phyloP scores from a whole-genome alignment of 2,113 vertebrate species.

The Vimba vimba region DNA sequence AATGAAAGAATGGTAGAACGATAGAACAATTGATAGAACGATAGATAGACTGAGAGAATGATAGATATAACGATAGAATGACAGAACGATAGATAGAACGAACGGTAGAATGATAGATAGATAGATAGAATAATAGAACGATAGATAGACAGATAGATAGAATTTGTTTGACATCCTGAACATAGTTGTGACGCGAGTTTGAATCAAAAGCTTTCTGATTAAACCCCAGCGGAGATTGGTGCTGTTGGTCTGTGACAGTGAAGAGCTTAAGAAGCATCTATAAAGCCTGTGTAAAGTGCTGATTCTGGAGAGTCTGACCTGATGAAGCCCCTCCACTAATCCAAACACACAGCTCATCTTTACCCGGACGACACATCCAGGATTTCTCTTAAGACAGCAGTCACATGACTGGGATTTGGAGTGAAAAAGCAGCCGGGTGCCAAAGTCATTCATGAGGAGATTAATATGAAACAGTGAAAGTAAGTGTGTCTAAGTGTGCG shows the following conservation, averaged over 20 bases:
- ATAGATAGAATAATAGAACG: not conserved
- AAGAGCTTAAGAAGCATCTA: not conserved
- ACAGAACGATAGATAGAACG: not conserved
- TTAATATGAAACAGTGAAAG: conserved; percentile 40
- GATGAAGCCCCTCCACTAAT: conserved; percentile 53
- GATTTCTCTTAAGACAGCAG: conserved; percentile 45
- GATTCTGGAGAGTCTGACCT: conserved; percentile 52
- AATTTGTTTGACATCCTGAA: not conserved
- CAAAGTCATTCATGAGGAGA: conserved; percentile 50
- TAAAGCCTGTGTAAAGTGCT: conserved; percentile 38
- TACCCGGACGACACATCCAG: conserved; percentile 29
- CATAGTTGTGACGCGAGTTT: not conserved
- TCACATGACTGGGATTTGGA: conserved; percentile 49
- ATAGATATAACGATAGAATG: not conserved
- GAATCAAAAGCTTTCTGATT: not conserved
- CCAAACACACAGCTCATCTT: conserved; percentile 44
- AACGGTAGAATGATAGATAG: too few relatives aligned
- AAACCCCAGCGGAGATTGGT: not conserved
- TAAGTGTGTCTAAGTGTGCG: not conserved
- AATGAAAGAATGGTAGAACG: not conserved
- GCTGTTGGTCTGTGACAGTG: not conserved
- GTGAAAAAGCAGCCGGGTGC: conserved; percentile 39
- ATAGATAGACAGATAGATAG: not conserved
- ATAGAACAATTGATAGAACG: not conserved
- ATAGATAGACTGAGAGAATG: too few relatives aligned